Conservation (phyloP, 1,140 invertebrate genomes). For the Lepidotrigona ventralis region DNA sequence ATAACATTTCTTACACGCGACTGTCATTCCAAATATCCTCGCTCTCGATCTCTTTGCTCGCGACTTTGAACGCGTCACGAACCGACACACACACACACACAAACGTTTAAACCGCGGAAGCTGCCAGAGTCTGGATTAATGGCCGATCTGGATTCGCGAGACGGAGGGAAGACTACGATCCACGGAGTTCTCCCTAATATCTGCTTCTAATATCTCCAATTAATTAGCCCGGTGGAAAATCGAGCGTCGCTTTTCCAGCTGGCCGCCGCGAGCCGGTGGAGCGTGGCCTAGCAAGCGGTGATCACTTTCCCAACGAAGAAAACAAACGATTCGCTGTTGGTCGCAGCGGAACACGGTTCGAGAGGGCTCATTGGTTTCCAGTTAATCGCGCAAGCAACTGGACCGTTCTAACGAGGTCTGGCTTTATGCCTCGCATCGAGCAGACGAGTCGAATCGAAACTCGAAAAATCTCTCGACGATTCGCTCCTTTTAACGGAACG, state of each 20-base stretch:
- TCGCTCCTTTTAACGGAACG: neutral
- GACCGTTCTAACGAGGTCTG: slow-evolving; percentile 58
- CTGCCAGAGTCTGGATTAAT: neutral
- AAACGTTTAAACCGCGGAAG: neutral
- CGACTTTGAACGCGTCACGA: neutral
- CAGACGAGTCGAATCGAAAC: slow-evolving; percentile 35
- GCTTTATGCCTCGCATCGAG: neutral
- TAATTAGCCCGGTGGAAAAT: slow-evolving; percentile 34
- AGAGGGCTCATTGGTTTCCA: slow-evolving; percentile 60
- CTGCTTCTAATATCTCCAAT: slow-evolving; percentile 7
- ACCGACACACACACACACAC: neutral
- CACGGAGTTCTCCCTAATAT: neutral
- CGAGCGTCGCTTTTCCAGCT: slow-evolving; percentile 16
- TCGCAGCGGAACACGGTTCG: slow-evolving; percentile 32
- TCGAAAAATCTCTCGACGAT: slow-evolving; percentile 40
- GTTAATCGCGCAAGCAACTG: slow-evolving; percentile 60
- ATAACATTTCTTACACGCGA: too few species aligned
- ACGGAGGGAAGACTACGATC: too few species aligned
- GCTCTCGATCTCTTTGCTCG: neutral
- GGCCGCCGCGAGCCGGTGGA: neutral
- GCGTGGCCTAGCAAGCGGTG: slow-evolving; percentile 3
- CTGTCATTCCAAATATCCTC: too few species aligned
- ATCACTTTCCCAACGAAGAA: slow-evolving; percentile 40
- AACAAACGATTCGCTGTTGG: slow-evolving; percentile 45
- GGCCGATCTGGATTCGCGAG: neutral